Percentiles rank a stretch among this genome's conserved stretches.
Evolutionary conservation across 1,140 invertebrate genomes (phyloP).

Genomic region (Holotrichia oblita): DNA sequence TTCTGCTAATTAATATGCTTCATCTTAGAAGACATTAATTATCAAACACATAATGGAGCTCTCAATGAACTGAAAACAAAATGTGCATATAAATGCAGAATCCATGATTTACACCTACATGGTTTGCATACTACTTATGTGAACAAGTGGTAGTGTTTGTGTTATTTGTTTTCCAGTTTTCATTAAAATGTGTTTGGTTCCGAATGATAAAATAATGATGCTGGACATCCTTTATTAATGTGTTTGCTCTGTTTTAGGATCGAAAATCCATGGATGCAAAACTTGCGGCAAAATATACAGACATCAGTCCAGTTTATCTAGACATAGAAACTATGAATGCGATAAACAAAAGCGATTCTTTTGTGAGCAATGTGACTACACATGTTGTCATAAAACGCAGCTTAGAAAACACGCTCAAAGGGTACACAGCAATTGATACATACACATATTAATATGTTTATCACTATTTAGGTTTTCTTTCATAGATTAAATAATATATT

Average conservation of each 20-base stretch:
- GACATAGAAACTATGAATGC: slow-evolving; percentile 61
- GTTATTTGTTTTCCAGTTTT: too few species aligned
- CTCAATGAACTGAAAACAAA: too few species aligned
- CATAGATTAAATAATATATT: background rate
- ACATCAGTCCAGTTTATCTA: slow-evolving; percentile 60
- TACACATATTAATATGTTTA: background rate
- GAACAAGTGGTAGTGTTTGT: too few species aligned
- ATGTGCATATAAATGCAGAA: too few species aligned
- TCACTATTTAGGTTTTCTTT: background rate
- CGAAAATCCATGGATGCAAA: slow-evolving; percentile 61
- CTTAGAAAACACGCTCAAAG: background rate
- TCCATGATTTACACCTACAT: too few species aligned
- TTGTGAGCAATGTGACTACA: slow-evolving; percentile 1
- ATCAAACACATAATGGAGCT: too few species aligned
- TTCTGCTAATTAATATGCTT: background rate
- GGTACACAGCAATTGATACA: background rate
- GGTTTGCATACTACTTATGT: too few species aligned
- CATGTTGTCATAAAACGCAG: background rate
- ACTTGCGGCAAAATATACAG: slow-evolving; percentile 57
- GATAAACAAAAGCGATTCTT: slow-evolving; percentile 16
- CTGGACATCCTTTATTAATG: too few species aligned
- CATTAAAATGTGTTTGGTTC: too few species aligned
- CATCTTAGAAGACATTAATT: too few species aligned
- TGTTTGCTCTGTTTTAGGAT: slow-evolving; percentile 3
- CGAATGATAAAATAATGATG: too few species aligned